Base-by-base conservation (phyloP, 2,113 vertebrate species). In the Neogale vison region DNA sequence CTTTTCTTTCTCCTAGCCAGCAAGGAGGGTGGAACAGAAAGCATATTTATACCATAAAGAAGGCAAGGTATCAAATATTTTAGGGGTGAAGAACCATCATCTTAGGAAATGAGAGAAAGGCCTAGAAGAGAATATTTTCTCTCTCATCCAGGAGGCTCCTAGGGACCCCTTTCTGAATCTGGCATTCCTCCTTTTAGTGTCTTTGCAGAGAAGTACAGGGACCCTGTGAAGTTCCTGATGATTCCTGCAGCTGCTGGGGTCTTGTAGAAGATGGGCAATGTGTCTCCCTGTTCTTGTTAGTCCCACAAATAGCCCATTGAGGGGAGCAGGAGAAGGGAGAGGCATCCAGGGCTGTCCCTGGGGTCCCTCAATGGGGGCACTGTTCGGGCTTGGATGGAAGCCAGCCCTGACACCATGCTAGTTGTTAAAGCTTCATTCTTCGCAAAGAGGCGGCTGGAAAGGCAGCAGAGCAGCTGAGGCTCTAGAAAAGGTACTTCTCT, bases 381-480 rank as follows among this genome's bases (percentile, higher is more conserved):
- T 98, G 98, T 98, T 92, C 85, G 21, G 61, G 0, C 1, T 96
- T 80, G 98, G 98, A 97, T 86, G 83, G 96, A 91, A 95, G 98
- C 98, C 98, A 98, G 93, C 88, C 92, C 95, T 83, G 96, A 95
- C 96, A 90, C 97, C 94, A 81, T 55, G 95, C 96, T 97, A 63
- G 67, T 90, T 97, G 96, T 98, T 96, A 98, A 96, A 97, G 97
- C 96, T 90, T 74, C 97, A 94, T 98, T 98, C 97, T 98, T 98
- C 93, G 96, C 93, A 47, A 90, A 92, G 96, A 95, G 93, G 95
- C 79, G 83, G 93, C 97, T 97, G 96, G 80, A 92, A 92, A 97
- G 97, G 96, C 97, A 79, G 92, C 15, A 71, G 90, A 96, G 95
- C 98, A 98, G 98, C 98, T 98, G 97, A 97, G 88, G 85, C 93